phyloP scores from a whole-genome alignment of 2,888 invertebrate species.

The Polydrusus cervinus region DNA sequence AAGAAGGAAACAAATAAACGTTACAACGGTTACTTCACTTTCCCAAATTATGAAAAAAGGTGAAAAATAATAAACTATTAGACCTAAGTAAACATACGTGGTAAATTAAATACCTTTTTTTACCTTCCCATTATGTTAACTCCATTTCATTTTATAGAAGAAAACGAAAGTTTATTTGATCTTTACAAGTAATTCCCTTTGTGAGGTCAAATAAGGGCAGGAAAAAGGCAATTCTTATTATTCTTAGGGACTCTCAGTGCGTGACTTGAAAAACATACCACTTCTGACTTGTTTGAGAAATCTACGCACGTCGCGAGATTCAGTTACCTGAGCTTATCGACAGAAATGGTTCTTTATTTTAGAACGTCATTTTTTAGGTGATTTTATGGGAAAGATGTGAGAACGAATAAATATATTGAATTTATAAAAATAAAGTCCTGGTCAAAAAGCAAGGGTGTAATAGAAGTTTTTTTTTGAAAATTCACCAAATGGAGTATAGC shows the following conservation, averaged over 20 bases:
- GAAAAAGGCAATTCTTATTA: slow-evolving; percentile 61
- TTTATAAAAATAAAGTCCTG: too few species aligned
- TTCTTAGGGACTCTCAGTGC: slow-evolving; percentile 62
- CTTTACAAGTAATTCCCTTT: slow-evolving; percentile 54
- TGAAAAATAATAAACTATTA: too few species aligned
- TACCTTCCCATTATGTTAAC: neutral
- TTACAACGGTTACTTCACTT: too few species aligned
- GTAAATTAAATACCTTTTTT: neutral
- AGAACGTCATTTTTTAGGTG: slow-evolving; percentile 22
- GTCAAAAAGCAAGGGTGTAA: too few species aligned
- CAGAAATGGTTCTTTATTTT: slow-evolving; percentile 13
- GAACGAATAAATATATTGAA: too few species aligned
- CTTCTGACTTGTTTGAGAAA: slow-evolving; percentile 53
- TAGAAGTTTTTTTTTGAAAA: too few species aligned
- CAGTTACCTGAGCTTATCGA: slow-evolving; percentile 62
- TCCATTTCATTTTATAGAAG: slow-evolving; percentile 36
- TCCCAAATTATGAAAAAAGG: too few species aligned
- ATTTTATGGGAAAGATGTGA: slow-evolving; percentile 12
- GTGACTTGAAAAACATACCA: slow-evolving; percentile 60
- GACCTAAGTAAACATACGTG: too few species aligned
- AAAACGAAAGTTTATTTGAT: slow-evolving; percentile 48
- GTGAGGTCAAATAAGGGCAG: slow-evolving; percentile 53
- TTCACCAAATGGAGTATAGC: too few species aligned
- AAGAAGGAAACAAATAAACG: too few species aligned
- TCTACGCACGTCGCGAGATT: slow-evolving; percentile 62